Evolutionary conservation across 2,113 vertebrate species (phyloP), one percentile per base, ranked within the genome.

Genomic region (Carollia perspicillata): DNA sequence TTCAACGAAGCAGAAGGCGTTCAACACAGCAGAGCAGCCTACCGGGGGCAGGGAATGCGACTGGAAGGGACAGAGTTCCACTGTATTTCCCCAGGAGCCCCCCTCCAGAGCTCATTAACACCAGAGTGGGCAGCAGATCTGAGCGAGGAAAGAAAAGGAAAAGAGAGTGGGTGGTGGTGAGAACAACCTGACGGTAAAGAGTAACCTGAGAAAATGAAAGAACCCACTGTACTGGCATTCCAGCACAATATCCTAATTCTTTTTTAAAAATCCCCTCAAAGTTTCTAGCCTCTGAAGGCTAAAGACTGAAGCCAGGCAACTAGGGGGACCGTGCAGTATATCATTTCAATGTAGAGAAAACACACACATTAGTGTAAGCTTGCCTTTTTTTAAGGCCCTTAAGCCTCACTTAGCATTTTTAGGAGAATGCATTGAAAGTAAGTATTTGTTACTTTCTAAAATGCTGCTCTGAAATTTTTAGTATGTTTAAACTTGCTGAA

Each of bases 391-490:
- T 94, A 94, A 97, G 89, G 55, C 79, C 74, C 44, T 94, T 97
- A 96, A 97, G 81, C 68, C 91, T 96, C 80, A 90, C 72, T 96
- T 96, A 93, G 96, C 94, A 96, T 87, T 93, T 97, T 93, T 60
- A 95, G 95, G 66, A 95, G 95, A 95, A 83, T 81, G 37, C 30
- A 69, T 78, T 72, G 94, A 63, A 95, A 91, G 68, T 96, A 95
- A 94, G 66, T 89, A 92, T 95, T 96, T 86, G 71, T 93, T 96
- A 85, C 60, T 97, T 94, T 95, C 63, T 91, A 95, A 97, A 96
- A 79, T 87, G 77, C 94, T 95, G 55, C 88, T 87, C 74, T 95
- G 85, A 85, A 96, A 93, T 60, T 91, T 96, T 94, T 75, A 83
- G 44, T 89, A 49, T 92, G 84, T 28, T 69, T 97, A 96, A 49